Evolutionary conservation across 1,140 invertebrate genomes (phyloP), one percentile per base, ranked within the genome.

Genomic region (Drosophila pseudoananassae): DNA sequence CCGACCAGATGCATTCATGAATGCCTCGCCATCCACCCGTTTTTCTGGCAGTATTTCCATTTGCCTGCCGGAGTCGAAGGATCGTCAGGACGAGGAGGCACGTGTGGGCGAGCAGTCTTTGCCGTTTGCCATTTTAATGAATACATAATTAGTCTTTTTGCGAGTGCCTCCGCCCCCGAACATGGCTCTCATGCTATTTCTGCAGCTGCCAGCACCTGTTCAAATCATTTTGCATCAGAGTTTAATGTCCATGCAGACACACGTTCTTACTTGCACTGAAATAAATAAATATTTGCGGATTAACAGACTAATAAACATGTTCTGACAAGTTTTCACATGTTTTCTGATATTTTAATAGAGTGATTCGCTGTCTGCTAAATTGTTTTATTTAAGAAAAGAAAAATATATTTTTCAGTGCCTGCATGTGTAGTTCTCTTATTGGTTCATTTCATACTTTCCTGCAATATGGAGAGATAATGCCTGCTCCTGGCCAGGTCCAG

Each of bases 101-200:
- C 49, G 31, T 36, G 53, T 40, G 17, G 15, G 17, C 12, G 25
- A 20, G 17, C 25, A 47, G 68, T 63, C 38, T 80, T 31, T 85
- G 63, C 58, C 82, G 71, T 84, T 84, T 84, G 81, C 63, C 77
- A 85, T 84, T 84, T 84, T 85, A 85, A 85, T 85, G 81, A 85
- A 85, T 87, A 87, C 78, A 85, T 85, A 85, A 85, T 85, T 85
- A 87, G 82, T 87, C 81, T 85, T 87, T 87, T 85, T 85, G 73
- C 77, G 63, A 14, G 64, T 54, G 46, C 74, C 76, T 60, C 79
- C 55, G 20, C 60, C 14, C n/a, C 47, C 27, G 23, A 36, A 15
- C n/a, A n/a, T n/a, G 12, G 8, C 4, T 23, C 50, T 5, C 31
- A 5, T 27, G 40, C 61, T 55, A 2, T 23, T 49, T 31, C 12